These are phyloP conservation scores for Drosophila merina DNA, from an alignment of 2,888 invertebrate species.

Conservation along the genomic window DNA sequence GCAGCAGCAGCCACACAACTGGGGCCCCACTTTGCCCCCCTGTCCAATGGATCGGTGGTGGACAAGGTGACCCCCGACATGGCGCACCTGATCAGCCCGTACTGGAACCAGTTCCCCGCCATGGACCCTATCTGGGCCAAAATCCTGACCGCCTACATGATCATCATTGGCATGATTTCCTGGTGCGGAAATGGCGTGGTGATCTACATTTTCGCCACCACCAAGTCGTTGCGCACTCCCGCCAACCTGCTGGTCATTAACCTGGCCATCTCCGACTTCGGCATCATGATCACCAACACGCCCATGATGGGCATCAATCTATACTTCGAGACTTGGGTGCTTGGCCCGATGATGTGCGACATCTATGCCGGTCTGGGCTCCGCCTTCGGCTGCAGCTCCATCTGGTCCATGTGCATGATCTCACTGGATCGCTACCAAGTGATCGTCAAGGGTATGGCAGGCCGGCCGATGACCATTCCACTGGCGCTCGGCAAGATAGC, in stretches of 20 bases:
- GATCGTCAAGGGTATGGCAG: constrained; percentile 95
- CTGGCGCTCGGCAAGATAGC: constrained; percentile 91
- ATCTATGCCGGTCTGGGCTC: constrained; percentile 94
- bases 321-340: constrained; percentile 83
- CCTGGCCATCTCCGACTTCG: constrained; percentile 92
- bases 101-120: constrained; percentile 95
- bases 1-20: constrained; percentile 64
- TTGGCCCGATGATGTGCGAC: constrained; percentile 91
- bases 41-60: constrained; percentile 90
- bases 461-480: constrained; percentile 92
- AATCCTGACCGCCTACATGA: constrained; percentile 91
- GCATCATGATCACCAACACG: constrained; percentile 90
- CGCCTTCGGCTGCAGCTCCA: constrained; percentile 94
- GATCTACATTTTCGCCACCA: constrained; percentile 83
- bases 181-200: constrained; percentile 83
- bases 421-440: constrained; percentile 97
- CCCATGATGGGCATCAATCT: constrained; percentile 84
- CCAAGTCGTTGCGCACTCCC: constrained; percentile 89
- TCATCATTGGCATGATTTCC: constrained; percentile 87
- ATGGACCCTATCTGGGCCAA: constrained; percentile 95
- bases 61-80: constrained; percentile 90
- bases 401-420: constrained; percentile 97
- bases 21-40: constrained; percentile 84
- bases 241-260: constrained; percentile 96
- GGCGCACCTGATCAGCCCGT: constrained; percentile 87